phyloP scores from a whole-genome alignment of 2,113 vertebrate genomes.

The Dunckerocampus dactyliophorus region DNA sequence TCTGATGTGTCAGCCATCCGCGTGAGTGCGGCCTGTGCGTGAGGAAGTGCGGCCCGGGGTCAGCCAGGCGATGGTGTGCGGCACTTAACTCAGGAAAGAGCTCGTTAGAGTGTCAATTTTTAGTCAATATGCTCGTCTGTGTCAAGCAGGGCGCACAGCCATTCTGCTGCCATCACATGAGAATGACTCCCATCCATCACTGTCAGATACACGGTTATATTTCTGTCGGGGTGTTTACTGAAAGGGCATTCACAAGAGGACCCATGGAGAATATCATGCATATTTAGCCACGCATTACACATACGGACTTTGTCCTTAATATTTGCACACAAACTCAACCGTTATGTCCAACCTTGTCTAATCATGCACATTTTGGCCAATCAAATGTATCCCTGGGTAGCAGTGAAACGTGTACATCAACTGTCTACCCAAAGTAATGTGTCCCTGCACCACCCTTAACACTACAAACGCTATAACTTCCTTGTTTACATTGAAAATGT shows the following conservation, averaged over 20 bases:
- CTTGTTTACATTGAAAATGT: too few relatives aligned
- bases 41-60: constrained; percentile 46
- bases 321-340: not conserved
- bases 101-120: constrained; percentile 75
- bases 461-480: too few relatives aligned
- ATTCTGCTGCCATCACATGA: constrained; percentile 53
- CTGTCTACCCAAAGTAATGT: too few relatives aligned
- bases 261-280: constrained; percentile 37
- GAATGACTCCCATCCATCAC: constrained; percentile 62
- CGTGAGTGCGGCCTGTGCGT: constrained; percentile 48
- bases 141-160: constrained; percentile 56
- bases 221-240: constrained; percentile 66
- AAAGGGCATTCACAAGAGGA: constrained; percentile 50
- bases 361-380: too few relatives aligned
- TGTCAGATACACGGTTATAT: constrained; percentile 46
- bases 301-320: constrained; percentile 21
- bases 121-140: constrained; percentile 63
- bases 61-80: constrained; percentile 44
- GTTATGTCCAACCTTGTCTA: too few relatives aligned
- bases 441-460: too few relatives aligned
- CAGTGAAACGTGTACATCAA: too few relatives aligned
- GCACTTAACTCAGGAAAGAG: constrained; percentile 60
- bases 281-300: constrained; percentile 29
- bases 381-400: too few relatives aligned
- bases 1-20: constrained; percentile 67